Percentiles rank a stretch among this genome's conserved stretches.
phyloP scores from a whole-genome alignment of 1,140 invertebrate species.

The Hirudo medicinalis region DNA sequence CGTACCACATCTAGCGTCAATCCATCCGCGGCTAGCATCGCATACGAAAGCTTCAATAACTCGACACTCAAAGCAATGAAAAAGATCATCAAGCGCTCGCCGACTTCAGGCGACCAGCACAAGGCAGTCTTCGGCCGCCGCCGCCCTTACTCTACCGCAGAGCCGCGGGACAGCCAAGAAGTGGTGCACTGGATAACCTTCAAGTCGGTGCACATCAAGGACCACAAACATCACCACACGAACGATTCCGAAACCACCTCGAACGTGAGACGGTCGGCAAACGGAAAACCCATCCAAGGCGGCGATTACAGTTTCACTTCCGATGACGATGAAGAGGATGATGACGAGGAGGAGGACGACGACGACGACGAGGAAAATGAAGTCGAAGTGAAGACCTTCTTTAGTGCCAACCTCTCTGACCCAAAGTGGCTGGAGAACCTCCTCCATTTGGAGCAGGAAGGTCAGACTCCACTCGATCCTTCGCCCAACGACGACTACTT shows the following conservation, averaged over 20 bases:
- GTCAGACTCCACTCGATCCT: too few species aligned
- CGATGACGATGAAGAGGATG: not conserved
- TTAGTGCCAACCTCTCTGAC: slow-evolving; percentile 1
- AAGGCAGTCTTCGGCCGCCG: too few species aligned
- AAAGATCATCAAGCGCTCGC: too few species aligned
- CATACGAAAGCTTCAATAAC: too few species aligned
- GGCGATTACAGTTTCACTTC: too few species aligned
- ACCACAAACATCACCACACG: not conserved
- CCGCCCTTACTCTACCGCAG: too few species aligned
- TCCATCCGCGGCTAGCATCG: not conserved
- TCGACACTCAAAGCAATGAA: too few species aligned
- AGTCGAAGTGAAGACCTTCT: slow-evolving; percentile 2
- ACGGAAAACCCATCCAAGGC: too few species aligned
- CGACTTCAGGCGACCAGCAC: too few species aligned
- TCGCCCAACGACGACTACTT: too few species aligned
- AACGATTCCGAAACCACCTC: not conserved
- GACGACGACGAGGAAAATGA: not conserved
- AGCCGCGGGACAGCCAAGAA: not conserved
- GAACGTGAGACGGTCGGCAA: not conserved
- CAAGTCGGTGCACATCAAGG: not conserved
- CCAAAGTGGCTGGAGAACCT: not conserved
- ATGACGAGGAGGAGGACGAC: not conserved
- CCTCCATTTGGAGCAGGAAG: too few species aligned
- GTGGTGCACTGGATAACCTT: not conserved
- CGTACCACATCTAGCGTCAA: not conserved